A percentile compares a stretch with the other conserved stretches of the same genome.
Evolutionary conservation across 2,888 invertebrate genomes (phyloP).

Genomic region (Nomada flava): DNA sequence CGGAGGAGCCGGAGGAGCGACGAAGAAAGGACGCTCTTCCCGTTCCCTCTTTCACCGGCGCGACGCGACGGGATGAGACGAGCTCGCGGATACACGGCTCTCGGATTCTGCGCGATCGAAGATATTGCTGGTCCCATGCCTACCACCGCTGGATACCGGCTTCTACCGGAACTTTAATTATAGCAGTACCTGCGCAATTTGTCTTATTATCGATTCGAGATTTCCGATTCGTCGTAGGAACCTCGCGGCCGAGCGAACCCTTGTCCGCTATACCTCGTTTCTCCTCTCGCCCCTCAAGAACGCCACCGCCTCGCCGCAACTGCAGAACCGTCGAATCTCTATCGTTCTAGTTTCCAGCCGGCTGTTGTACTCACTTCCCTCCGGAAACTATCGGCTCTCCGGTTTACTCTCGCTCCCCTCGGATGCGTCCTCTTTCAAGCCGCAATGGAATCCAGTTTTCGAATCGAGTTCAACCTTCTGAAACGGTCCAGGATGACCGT

Average conservation of each 20-base stretch:
- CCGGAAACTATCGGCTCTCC: slow-evolving; percentile 5
- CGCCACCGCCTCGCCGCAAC: no score
- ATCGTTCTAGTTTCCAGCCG: slow-evolving; percentile 11
- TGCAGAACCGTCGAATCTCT: neutral
- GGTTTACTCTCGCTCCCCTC: slow-evolving; percentile 34
- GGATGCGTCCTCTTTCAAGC: slow-evolving; percentile 32
- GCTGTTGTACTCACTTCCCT: slow-evolving; percentile 23
- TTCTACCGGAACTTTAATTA: slow-evolving; percentile 53
- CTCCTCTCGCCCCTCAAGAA: neutral
- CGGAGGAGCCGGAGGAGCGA: slow-evolving; percentile 26
- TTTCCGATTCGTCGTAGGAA: slow-evolving; percentile 29
- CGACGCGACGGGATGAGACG: slow-evolving; percentile 15
- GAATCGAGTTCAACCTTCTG: slow-evolving; percentile 81
- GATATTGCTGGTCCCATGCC: slow-evolving; percentile 47
- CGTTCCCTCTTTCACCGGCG: slow-evolving; percentile 1
- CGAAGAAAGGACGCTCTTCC: slow-evolving; percentile 5
- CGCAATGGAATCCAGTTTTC: slow-evolving; percentile 82
- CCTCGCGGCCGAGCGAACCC: slow-evolving; percentile 7
- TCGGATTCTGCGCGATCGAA: slow-evolving; percentile 53
- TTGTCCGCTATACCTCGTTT: neutral
- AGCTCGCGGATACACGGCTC: slow-evolving; percentile 10
- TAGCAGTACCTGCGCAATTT: slow-evolving; percentile 52
- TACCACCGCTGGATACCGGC: slow-evolving; percentile 18
- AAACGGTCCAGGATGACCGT: slow-evolving; percentile 81
- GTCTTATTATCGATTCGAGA: slow-evolving; percentile 60